Evolutionary conservation across 2,797 vertebrate genomes (phyloP), one percentile per base, ranked within the genome.

Genomic region (Tachyglossus aculeatus): DNA sequence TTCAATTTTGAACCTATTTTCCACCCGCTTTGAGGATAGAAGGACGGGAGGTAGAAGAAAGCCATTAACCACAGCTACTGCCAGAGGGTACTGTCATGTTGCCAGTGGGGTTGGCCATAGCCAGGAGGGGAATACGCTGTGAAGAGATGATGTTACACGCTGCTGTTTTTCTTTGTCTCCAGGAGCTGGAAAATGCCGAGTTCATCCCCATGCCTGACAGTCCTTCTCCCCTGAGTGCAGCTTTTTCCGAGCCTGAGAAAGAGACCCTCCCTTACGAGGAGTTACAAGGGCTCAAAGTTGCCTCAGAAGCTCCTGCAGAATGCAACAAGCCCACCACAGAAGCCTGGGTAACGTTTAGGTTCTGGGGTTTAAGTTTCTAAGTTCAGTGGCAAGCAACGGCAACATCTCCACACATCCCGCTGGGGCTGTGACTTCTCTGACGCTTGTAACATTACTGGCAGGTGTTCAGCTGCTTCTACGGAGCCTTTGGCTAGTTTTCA

Each of bases 101-200:
- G 3, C 9, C 2, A 58, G 39, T 58, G 9, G 57, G 53, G 70
- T 77, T 70, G 70, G 19, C 37, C 48, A 4, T 1, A 51, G 58
- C 47, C 39, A 47, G 38, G 45, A 24, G 61, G 29, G 29, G 33
- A 69, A 43, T 22, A 56, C 33, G 34, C 50, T 9, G 27, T 40
- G 68, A 34, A 24, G 38, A 45, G 43, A 33, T 12, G 34, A 25
- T 24, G 13, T 34, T 66, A 33, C 61, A 53, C 44, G 43, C 21
- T 52, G 59, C 25, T 84, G 71, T 40, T 90, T 78, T 84, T 54
- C 68, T 27, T 44, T 84, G 1, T 66, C 7, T 57, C 4, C 82
- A 99, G 98, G 98, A 99, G 89, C 92, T 99, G 33, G 95, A 96
- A 81, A 95, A 99, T 4, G 98, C 97, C 9, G 98, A 99, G 84